These are phyloP conservation scores for Ictidomys tridecemlineatus DNA, from an alignment of 2,113 vertebrate genomes.

Conservation along the genomic window DNA sequence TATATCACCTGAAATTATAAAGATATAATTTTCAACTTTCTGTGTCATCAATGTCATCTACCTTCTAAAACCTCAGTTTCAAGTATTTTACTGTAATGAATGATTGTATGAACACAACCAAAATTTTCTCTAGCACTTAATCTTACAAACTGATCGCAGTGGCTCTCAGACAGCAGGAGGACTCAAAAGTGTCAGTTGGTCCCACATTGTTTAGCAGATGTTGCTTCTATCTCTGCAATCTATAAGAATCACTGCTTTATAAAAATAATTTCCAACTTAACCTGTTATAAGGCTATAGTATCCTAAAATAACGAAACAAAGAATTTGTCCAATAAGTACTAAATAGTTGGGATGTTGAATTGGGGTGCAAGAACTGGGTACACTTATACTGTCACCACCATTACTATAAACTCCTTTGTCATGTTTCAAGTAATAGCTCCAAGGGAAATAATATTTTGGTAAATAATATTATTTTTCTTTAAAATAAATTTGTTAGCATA, in stretches of 20 bases:
- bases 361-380: background rate
- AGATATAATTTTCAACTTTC: background rate
- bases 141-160: background rate
- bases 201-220: background rate
- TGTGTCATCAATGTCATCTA: background rate
- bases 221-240: background rate
- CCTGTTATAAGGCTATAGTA: background rate
- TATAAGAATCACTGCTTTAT: background rate
- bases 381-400: background rate
- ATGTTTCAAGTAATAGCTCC: constrained; percentile 28
- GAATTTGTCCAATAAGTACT: background rate
- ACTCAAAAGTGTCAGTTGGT: background rate
- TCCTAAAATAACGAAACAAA: constrained; percentile 23
- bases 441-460: constrained; percentile 29
- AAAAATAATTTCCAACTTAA: background rate
- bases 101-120: background rate
- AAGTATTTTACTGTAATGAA: background rate
- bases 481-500: constrained; percentile 28
- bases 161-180: background rate
- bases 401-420: background rate
- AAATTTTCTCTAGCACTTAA: background rate
- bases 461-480: background rate
- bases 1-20: background rate
- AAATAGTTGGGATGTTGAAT: background rate
- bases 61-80: background rate